phyloP scores from a whole-genome alignment of 1,140 invertebrate genomes.

The Orussus abietinus region DNA sequence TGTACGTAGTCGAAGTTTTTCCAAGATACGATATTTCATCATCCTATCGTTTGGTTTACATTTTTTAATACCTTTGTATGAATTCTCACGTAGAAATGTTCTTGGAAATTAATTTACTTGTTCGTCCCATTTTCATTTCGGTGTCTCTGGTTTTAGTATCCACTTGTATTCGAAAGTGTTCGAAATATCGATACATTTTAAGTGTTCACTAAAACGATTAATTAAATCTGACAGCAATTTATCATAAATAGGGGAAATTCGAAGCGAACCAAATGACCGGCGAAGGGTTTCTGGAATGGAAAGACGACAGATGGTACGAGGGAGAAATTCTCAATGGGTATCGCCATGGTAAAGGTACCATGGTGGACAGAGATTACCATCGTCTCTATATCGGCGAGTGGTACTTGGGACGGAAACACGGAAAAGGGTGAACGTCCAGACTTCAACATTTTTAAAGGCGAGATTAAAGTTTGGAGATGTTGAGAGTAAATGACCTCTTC shows the following conservation, averaged over 20 bases:
- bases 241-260: slow-evolving; percentile 53
- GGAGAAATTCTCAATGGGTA: slow-evolving; percentile 55
- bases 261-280: slow-evolving; percentile 54
- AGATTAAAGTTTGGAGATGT: too few species aligned
- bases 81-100: too few species aligned
- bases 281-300: slow-evolving; percentile 53
- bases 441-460: too few species aligned
- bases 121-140: too few species aligned
- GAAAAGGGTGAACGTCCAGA: slow-evolving; percentile 44
- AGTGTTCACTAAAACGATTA: slow-evolving; percentile 5
- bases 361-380: slow-evolving; percentile 50
- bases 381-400: slow-evolving; percentile 54
- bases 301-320: slow-evolving; percentile 55
- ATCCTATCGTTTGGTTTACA: too few species aligned
- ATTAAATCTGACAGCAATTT: slow-evolving; percentile 1
- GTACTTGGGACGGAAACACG: slow-evolving; percentile 52
- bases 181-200: slow-evolving; percentile 12
- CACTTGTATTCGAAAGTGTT: too few species aligned
- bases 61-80: too few species aligned
- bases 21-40: too few species aligned
- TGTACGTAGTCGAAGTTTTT: too few species aligned
- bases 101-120: too few species aligned
- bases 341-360: slow-evolving; percentile 55
- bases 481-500: too few species aligned
- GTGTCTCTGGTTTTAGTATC: too few species aligned